phyloP scores from a whole-genome alignment of 1,140 invertebrate species.

The Heliothis virescens region DNA sequence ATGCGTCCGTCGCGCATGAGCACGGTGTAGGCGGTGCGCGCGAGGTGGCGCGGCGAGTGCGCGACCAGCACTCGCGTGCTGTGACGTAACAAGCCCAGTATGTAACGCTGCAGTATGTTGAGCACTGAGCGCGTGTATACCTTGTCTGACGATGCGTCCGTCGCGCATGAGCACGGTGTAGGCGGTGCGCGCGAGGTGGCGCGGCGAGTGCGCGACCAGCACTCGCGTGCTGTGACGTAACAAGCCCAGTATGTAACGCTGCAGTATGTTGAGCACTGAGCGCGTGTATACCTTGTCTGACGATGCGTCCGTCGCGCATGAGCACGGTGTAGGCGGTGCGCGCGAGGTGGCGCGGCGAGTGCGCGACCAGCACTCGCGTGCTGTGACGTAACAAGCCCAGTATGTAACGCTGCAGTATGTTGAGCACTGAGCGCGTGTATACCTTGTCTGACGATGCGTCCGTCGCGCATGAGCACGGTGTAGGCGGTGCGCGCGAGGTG shows the following conservation, averaged over 20 bases:
- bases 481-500: conserved; percentile 92
- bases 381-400: conserved; percentile 88
- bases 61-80: conserved; percentile 96
- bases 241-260: conserved; percentile 89
- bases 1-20: conserved; percentile 92
- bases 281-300: conserved; percentile 58
- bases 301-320: conserved; percentile 91
- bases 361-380: conserved; percentile 95
- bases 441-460: conserved; percentile 86
- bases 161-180: conserved; percentile 92
- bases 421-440: neutral
- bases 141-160: conserved; percentile 87
- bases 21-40: conserved; percentile 90
- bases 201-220: conserved; percentile 94
- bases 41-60: conserved; percentile 93
- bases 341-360: conserved; percentile 92
- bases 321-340: conserved; percentile 90
- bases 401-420: conserved; percentile 95
- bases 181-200: conserved; percentile 90
- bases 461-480: conserved; percentile 91
- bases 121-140: conserved; percentile 49
- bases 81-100: conserved; percentile 88
- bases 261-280: conserved; percentile 88
- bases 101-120: conserved; percentile 93
- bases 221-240: conserved; percentile 94